Base-by-base conservation (phyloP, 1,140 invertebrate species). In the Drosophila sucinea region DNA sequence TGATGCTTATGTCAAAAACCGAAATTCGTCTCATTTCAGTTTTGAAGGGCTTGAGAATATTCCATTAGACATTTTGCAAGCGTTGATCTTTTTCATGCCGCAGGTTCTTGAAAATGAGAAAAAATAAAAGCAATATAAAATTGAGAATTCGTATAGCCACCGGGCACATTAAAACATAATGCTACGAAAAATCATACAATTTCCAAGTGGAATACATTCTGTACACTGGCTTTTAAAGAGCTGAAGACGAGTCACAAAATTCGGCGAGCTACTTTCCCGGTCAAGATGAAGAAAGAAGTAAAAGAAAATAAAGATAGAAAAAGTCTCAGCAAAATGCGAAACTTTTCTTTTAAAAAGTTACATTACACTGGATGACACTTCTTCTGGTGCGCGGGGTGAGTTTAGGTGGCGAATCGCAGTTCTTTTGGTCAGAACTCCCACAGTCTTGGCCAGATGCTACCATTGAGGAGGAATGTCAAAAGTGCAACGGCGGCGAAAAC, bases 261-360 rank as follows among this genome's bases (percentile, higher is more conserved):
- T 41, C 7, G 55, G 4, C 41, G 54, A 74, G 71, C 72, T 55
- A 67, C 71, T 74, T 67, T 55, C 10, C 33, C 17, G 44, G 44
- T 51, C 44, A 51, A 51, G 23, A 10, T 10, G 44, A 25, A 27
- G 25, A 23, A 25, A 51, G 25, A 51, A 65, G 56, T 51, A 54
- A 58, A 65, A 63, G 38, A 27, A 61, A 62, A 54, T 47, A 38
- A 51, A 78, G 67, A 70, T 29, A 60, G 41, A 67, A 78, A 77
- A 62, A 77, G 73, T 70, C 73, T 60, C 68, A 25, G 67, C 35
- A 64, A 72, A 73, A 68, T 78, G 44, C 54, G 54, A 89, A 89
- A 89, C 73, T 89, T 89, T 89, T 90, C 84, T 89, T 89, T 89
- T 89, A 89, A 89, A 87, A 89, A 89, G 84, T 89, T 89, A 84